These are phyloP conservation scores for Macaca mulatta DNA, from an alignment of 2,113 vertebrate genomes.

Conservation along the genomic window DNA sequence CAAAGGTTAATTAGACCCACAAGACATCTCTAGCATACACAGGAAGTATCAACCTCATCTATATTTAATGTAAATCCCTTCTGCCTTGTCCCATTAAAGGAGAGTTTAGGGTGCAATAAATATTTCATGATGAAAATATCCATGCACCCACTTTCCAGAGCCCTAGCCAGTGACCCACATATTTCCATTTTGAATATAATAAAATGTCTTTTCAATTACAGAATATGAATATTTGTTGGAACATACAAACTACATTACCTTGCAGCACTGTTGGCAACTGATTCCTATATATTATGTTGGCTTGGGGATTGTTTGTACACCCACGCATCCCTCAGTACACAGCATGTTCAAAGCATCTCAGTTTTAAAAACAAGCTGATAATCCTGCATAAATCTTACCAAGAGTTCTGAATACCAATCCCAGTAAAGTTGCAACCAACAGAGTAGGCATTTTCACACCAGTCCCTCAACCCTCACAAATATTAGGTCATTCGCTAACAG, in stretches of 20 bases:
- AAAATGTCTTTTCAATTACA: background rate
- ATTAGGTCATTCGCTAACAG: background rate
- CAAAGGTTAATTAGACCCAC: background rate
- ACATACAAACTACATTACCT: background rate
- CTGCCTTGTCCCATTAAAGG: background rate
- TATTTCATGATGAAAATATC: constrained; percentile 1
- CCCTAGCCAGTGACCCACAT: background rate
- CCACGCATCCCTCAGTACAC: background rate
- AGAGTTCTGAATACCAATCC: background rate
- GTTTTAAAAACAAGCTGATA: background rate
- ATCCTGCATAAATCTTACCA: background rate
- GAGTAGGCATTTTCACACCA: background rate
- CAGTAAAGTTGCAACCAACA: background rate
- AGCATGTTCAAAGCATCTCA: background rate
- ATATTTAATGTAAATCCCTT: background rate
- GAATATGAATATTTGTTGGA: background rate
- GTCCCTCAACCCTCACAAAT: background rate
- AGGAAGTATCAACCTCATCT: background rate
- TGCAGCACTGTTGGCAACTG: background rate
- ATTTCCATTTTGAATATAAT: constrained; percentile 23
- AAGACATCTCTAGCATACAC: background rate
- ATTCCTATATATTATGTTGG: background rate
- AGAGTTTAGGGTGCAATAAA: constrained; percentile 22
- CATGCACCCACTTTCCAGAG: background rate
- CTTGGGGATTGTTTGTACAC: background rate